Evolutionary conservation across 1,140 invertebrate species (phyloP).

Genomic region (Tetragonula clypearis): DNA sequence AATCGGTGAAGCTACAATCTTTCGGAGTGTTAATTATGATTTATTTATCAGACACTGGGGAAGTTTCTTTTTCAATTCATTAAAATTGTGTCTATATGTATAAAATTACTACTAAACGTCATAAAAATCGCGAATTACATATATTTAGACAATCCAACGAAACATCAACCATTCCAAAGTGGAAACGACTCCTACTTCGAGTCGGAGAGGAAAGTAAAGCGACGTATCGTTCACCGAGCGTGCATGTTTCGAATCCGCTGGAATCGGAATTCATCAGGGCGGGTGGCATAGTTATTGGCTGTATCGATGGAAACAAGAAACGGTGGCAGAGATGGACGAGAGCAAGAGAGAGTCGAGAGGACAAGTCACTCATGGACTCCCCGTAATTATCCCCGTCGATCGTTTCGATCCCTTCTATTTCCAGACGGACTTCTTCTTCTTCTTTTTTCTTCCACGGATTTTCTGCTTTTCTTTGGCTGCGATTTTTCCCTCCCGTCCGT

Average conservation of each 20-base stretch:
- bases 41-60: no score
- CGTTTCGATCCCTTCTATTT: slow-evolving; percentile 56
- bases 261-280: slow-evolving; percentile 69
- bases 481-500: neutral
- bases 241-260: slow-evolving; percentile 43
- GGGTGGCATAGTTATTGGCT: slow-evolving; percentile 72
- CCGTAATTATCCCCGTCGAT: slow-evolving; percentile 76
- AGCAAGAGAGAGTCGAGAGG: slow-evolving; percentile 60
- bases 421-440: slow-evolving; percentile 34
- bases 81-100: no score
- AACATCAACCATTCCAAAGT: no score
- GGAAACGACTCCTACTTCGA: neutral
- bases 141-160: neutral
- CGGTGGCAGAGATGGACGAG: slow-evolving; percentile 30
- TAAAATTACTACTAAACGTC: no score
- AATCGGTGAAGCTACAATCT: no score
- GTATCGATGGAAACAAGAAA: slow-evolving; percentile 54
- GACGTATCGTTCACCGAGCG: slow-evolving; percentile 22
- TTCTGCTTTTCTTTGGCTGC: slow-evolving; percentile 23
- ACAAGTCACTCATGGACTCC: slow-evolving; percentile 61
- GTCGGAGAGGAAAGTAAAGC: slow-evolving; percentile 23
- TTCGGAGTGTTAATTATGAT: no score
- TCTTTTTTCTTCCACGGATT: slow-evolving; percentile 4
- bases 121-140: neutral
- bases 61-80: no score